A percentile compares a stretch with the other conserved stretches of the same genome.
phyloP scores from a whole-genome alignment of 1,140 invertebrate genomes.

The Dufourea novaeangliae region DNA sequence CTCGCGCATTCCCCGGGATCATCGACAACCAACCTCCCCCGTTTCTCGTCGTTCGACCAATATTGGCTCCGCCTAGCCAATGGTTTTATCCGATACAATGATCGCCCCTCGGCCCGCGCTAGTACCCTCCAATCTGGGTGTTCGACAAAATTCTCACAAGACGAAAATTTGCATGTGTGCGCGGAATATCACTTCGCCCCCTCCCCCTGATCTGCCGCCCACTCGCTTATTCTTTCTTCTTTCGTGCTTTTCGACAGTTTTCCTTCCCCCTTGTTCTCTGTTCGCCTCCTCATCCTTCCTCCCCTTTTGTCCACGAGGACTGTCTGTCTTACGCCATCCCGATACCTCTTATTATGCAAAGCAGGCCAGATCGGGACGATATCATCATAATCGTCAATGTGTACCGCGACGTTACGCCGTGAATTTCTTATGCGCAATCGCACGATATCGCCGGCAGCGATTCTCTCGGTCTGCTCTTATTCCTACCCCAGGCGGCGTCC shows the following conservation, averaged over 20 bases:
- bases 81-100: constrained; percentile 59
- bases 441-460: constrained; percentile 15
- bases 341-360: constrained; percentile 76
- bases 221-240: background rate
- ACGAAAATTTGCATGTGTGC: constrained; percentile 56
- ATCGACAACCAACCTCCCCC: constrained; percentile 48
- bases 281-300: background rate
- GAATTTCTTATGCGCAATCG: constrained; percentile 70
- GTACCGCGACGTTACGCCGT: constrained; percentile 61
- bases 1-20: constrained; percentile 37
- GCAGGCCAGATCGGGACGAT: constrained; percentile 71
- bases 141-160: constrained; percentile 51
- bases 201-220: too few species aligned
- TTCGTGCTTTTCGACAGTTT: constrained; percentile 1
- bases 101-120: constrained; percentile 1
- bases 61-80: constrained; percentile 54
- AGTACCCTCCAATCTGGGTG: background rate
- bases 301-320: background rate
- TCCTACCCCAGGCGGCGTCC: constrained; percentile 20
- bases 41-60: constrained; percentile 48
- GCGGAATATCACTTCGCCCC: constrained; percentile 36
- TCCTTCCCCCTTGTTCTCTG: background rate
- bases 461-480: constrained; percentile 50
- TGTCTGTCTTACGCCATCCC: constrained; percentile 59
- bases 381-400: constrained; percentile 73